Percentiles rank a stretch among this genome's conserved stretches.
phyloP scores from a whole-genome alignment of 2,797 vertebrate species.

The Otolemur crassicaudatus region DNA sequence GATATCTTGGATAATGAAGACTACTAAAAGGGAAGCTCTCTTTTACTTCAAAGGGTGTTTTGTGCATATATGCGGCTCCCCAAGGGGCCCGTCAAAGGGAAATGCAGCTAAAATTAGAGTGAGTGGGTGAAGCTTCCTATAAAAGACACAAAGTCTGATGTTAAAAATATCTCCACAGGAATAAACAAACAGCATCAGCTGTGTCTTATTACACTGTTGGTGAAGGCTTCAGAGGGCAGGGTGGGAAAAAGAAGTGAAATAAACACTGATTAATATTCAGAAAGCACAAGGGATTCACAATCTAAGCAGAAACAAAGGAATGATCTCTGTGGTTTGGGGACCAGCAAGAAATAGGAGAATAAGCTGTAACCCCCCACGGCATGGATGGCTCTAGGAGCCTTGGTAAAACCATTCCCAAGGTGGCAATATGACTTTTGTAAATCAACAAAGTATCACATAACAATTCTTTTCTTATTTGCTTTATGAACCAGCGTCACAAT shows the following conservation, averaged over 20 bases:
- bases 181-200: slow-evolving; percentile 75
- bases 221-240: slow-evolving; percentile 29
- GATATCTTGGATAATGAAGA: slow-evolving; percentile 41
- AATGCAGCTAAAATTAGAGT: slow-evolving; percentile 40
- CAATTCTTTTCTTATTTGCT: not conserved
- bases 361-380: not conserved
- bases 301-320: slow-evolving; percentile 56
- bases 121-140: slow-evolving; percentile 2
- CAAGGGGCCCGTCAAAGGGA: slow-evolving; percentile 21
- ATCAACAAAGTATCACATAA: not conserved
- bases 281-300: slow-evolving; percentile 26
- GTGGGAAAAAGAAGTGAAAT: slow-evolving; percentile 63
- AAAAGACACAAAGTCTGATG: slow-evolving; percentile 37
- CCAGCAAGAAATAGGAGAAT: not conserved
- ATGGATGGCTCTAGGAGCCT: not conserved
- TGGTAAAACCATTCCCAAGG: not conserved
- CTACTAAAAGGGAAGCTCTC: slow-evolving; percentile 40
- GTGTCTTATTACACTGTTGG: slow-evolving; percentile 58
- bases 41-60: slow-evolving; percentile 65
- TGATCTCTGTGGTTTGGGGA: slow-evolving; percentile 12
- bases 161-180: slow-evolving; percentile 71
- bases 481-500: slow-evolving; percentile 16
- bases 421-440: not conserved
- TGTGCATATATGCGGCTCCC: slow-evolving; percentile 36
- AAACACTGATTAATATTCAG: slow-evolving; percentile 74